Evolutionary conservation across 2,113 vertebrate species (phyloP).

Genomic region (Brachirus orientalis): DNA sequence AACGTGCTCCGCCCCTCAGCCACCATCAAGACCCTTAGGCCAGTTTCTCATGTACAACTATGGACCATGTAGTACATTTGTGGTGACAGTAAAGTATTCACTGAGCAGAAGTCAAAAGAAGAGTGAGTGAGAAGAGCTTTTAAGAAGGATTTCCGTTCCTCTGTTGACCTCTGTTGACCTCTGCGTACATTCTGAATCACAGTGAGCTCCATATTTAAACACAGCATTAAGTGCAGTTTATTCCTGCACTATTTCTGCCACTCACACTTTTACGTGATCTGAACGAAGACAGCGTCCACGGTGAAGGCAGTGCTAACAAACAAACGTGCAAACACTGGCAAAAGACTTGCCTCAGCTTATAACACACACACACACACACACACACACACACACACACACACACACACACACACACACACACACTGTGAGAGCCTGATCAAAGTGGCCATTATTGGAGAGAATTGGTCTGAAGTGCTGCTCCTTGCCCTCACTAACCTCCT

Average conservation of each 20-base stretch:
- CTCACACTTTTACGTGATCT: conserved; percentile 44
- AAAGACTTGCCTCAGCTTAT: conserved; percentile 5
- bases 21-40: too few relatives aligned
- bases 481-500: too few relatives aligned
- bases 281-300: conserved; percentile 27
- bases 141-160: conserved; percentile 55
- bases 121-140: conserved; percentile 44
- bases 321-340: conserved; percentile 36
- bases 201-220: conserved; percentile 71
- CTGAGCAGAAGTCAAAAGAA: conserved; percentile 5
- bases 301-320: conserved; percentile 23
- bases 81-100: neutral
- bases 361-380: neutral
- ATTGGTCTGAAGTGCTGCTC: conserved; percentile 38
- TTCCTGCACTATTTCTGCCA: conserved; percentile 30
- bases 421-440: conserved; percentile 58
- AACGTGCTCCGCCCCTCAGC: too few relatives aligned
- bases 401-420: neutral
- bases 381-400: neutral
- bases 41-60: too few relatives aligned
- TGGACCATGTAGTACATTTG: too few relatives aligned
- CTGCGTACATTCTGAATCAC: conserved; percentile 18
- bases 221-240: conserved; percentile 29
- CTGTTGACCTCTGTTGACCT: neutral
- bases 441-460: conserved; percentile 61